A percentile compares a stretch with the other conserved stretches of the same genome.
These are phyloP conservation scores for Cardiocondyla obscurior DNA, from an alignment of 1,140 invertebrate genomes.

Conservation along the genomic window DNA sequence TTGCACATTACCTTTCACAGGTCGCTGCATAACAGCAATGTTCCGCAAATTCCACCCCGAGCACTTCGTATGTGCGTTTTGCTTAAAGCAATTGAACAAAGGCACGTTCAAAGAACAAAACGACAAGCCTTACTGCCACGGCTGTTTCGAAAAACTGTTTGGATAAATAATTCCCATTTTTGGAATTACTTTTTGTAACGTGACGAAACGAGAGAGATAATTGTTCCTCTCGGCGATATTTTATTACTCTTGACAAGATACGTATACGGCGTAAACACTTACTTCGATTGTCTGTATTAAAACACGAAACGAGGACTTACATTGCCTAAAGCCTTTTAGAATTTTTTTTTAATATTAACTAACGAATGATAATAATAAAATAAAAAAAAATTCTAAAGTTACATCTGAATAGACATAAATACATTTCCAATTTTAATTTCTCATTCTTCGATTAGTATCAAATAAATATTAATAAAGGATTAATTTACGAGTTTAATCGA, in stretches of 20 bases:
- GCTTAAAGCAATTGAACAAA: conserved; percentile 98
- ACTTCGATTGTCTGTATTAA: conserved; percentile 52
- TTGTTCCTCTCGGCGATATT: conserved; percentile 42
- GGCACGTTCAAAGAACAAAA: conserved; percentile 99
- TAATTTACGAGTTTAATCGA: not conserved
- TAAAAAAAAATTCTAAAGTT: not conserved
- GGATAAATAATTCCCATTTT: conserved; percentile 85
- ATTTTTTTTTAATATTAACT: conserved; percentile 49
- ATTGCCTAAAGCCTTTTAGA: conserved; percentile 17
- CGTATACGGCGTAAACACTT: not conserved
- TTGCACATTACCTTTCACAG: conserved; percentile 82
- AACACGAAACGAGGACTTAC: not conserved
- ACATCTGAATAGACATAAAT: not conserved
- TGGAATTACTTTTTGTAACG: conserved; percentile 58
- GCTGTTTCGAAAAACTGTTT: conserved; percentile 98
- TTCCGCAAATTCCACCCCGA: conserved; percentile 99
- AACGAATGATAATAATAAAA: not conserved
- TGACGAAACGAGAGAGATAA: conserved; percentile 36
- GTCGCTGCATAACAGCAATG: conserved; percentile 99
- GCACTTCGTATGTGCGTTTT: conserved; percentile 99
- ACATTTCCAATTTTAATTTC: not conserved
- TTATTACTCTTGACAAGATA: conserved; percentile 35
- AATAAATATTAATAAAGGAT: not conserved
- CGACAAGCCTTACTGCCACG: conserved; percentile 99
- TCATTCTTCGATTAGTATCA: not conserved